Evolutionary conservation across 2,797 vertebrate species (phyloP).

Genomic region (Meriones psammophilus): DNA sequence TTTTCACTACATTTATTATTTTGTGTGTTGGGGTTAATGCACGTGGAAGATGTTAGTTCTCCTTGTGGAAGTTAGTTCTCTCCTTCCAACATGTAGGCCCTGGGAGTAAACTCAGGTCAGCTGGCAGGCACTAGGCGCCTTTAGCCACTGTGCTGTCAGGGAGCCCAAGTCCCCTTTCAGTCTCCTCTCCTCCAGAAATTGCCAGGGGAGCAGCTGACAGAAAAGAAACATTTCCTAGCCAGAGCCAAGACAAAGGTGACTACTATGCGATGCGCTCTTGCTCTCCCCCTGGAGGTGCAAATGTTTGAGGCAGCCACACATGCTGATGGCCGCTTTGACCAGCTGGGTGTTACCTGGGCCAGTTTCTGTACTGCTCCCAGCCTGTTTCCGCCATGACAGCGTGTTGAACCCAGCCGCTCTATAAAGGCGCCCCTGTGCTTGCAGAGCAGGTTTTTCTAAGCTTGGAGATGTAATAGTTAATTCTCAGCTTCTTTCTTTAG

Average conservation of each 20-base stretch:
- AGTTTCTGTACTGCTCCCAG: neutral
- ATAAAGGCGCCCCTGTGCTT: neutral
- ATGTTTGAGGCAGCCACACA: accelerated
- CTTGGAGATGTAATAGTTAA: slow-evolving; percentile 29
- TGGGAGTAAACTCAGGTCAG: neutral
- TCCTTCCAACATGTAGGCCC: neutral
- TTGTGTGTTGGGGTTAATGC: no score
- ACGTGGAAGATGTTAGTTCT: no score
- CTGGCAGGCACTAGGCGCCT: no score
- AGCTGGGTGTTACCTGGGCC: neutral
- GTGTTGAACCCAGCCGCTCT: neutral
- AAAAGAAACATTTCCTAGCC: neutral
- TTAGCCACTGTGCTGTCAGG: neutral
- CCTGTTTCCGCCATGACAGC: neutral
- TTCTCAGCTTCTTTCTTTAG: slow-evolving; percentile 30
- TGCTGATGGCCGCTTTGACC: neutral
- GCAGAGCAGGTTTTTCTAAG: slow-evolving; percentile 17
- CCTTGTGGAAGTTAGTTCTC: neutral
- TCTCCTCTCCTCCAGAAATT: slow-evolving; percentile 66
- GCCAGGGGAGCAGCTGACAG: slow-evolving; percentile 64
- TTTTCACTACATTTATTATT: neutral
- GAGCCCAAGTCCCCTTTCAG: neutral
- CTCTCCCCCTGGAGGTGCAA: neutral
- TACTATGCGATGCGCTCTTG: neutral
- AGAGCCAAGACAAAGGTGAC: slow-evolving; percentile 26